A percentile compares a stretch with the other conserved stretches of the same genome.
Evolutionary conservation across 1,140 invertebrate genomes (phyloP).

Genomic region (Gryllus bimaculatus): DNA sequence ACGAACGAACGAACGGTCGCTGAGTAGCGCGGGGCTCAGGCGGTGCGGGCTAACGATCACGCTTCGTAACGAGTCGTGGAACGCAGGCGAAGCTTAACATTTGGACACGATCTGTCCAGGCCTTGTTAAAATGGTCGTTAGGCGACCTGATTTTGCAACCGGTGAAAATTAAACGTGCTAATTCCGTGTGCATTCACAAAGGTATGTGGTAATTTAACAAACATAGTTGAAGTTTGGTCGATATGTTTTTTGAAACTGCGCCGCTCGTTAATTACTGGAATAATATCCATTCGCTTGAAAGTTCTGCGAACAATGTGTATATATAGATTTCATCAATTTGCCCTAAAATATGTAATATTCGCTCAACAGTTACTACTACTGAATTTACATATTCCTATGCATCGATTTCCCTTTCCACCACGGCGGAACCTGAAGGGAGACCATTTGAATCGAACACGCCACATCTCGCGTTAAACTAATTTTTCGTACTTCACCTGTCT

Average conservation of each 20-base stretch:
- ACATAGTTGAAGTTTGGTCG: background rate
- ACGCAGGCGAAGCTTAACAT: background rate
- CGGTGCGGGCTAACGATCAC: background rate
- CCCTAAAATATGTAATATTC: background rate
- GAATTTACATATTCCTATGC: too few relatives aligned
- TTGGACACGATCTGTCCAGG: background rate
- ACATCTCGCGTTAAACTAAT: too few relatives aligned
- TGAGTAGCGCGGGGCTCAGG: background rate
- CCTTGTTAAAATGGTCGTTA: conserved; percentile 4
- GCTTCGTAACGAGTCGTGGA: background rate
- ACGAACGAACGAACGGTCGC: too few relatives aligned
- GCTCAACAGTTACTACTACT: too few relatives aligned
- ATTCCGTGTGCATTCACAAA: background rate
- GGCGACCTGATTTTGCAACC: background rate
- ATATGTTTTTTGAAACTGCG: background rate
- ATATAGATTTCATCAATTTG: background rate
- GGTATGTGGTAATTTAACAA: background rate
- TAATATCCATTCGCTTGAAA: background rate
- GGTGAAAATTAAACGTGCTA: conserved; percentile 1
- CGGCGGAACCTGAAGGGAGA: too few relatives aligned
- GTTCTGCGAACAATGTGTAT: background rate
- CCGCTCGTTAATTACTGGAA: background rate
- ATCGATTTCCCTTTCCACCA: too few relatives aligned
- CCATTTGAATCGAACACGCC: too few relatives aligned
- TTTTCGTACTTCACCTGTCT: too few relatives aligned